Base-by-base conservation (phyloP, 2,113 vertebrate species). In the Serranochromis macrocephalus region DNA sequence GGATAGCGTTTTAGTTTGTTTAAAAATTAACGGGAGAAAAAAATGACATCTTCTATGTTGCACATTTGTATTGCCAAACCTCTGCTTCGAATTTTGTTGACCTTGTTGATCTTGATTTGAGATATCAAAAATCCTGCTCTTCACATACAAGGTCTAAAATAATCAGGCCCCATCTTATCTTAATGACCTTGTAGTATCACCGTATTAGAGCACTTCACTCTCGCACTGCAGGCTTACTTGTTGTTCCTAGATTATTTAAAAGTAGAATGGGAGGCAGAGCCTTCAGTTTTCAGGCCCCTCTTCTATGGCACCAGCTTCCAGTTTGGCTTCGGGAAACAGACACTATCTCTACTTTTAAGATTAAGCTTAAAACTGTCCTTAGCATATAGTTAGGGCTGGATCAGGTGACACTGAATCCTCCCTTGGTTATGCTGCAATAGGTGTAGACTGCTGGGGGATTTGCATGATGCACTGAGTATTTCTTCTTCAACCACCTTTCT, bases 191-290 rank as follows among this genome's bases (percentile, higher is more conserved):
- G 31, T 63, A 19, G 58, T 63, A 63, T 7, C 31, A n/a, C 58
- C 4, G 0, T 11, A n/a, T 3, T 63, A 1, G 31, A 63, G 58
- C 17, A 11, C 58, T 63, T 63, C 9, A 0, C 29, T 61, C 57
- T 33, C 5, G 2, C 29, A 1, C 29, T 33, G 58, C 58, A 33
- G 16, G 29, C 29, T 0, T 2, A 33, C 29, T 19, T 63, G 29
- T 58, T 9, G 55, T 33, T 63, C 58, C 58, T 19, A 63, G 58
- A 33, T 0, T 11, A 63, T 63, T 7, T 19, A 63, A 7, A 63
- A 33, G 58, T 63, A 63, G 58, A 33, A 63, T 63, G 58, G 58
- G 16, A 61, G 58, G 16, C 0, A 63, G 58, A 63, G 58, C 29
- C 29, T 63, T 63, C 58, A 33, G 9, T 7, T 63, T 19, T 63